Evolutionary conservation across 2,888 invertebrate genomes (phyloP).

Genomic region (Oscheius onirici): DNA sequence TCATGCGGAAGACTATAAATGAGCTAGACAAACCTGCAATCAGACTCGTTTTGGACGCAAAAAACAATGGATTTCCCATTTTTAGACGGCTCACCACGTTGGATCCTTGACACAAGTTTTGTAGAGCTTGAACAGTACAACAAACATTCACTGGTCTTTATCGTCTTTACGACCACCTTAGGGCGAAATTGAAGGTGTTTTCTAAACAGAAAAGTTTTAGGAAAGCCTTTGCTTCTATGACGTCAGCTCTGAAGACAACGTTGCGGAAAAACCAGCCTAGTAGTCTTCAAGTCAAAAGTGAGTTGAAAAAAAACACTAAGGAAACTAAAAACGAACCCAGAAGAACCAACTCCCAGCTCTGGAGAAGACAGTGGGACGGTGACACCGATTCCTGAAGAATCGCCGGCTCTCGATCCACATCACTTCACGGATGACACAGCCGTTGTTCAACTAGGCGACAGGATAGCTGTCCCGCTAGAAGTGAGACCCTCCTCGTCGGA

Average conservation of each 20-base stretch:
- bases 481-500: constrained; percentile 21
- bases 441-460: constrained; percentile 1
- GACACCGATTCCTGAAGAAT: constrained; percentile 7
- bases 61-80: no score
- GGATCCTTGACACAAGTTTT: no score
- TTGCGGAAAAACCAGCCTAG: not conserved
- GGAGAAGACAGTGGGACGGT: constrained; percentile 14
- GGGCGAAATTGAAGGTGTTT: no score
- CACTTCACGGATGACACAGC: constrained; percentile 15
- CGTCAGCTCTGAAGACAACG: constrained; percentile 20
- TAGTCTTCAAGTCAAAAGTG: constrained; percentile 1
- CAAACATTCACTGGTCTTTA: no score
- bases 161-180: no score
- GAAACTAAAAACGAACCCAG: not conserved
- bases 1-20: no score
- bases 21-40: no score
- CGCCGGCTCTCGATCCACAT: not conserved
- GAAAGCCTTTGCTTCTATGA: constrained; percentile 32
- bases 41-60: no score
- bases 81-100: no score
- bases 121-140: no score
- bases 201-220: no score
- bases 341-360: not conserved
- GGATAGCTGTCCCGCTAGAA: not conserved
- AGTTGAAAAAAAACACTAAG: not conserved